Conservation (phyloP, 1,140 invertebrate species). For the Littorina saxatilis region DNA sequence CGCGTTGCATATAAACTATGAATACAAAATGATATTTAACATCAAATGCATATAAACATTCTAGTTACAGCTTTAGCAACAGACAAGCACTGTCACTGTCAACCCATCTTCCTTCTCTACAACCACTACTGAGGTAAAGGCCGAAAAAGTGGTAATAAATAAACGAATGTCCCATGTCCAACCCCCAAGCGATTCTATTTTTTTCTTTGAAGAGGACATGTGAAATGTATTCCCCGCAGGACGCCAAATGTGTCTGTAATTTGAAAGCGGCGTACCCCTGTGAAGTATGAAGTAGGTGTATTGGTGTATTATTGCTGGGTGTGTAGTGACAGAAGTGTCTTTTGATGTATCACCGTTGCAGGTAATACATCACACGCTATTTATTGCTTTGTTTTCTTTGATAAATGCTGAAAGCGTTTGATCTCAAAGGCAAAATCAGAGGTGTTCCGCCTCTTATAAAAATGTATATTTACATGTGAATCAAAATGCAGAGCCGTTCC, state of each 20-base stretch:
- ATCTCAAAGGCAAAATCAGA: too few species aligned
- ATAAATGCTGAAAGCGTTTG: too few species aligned
- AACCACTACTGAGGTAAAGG: background rate
- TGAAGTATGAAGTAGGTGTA: background rate
- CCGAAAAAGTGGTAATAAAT: background rate
- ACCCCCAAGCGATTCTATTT: background rate
- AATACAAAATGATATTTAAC: too few species aligned
- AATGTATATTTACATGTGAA: background rate
- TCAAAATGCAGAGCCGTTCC: too few species aligned
- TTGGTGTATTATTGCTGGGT: background rate
- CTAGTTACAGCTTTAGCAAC: too few species aligned
- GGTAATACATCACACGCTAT: background rate
- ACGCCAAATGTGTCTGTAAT: background rate
- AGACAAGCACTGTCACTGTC: too few species aligned
- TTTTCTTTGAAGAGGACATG: background rate
- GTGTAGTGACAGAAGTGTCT: background rate
- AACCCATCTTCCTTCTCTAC: too few species aligned
- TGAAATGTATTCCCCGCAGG: background rate
- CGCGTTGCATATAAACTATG: too few species aligned
- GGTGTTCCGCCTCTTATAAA: too few species aligned
- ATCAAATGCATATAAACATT: too few species aligned
- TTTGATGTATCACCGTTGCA: background rate
- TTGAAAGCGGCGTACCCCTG: background rate
- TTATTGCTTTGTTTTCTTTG: background rate
- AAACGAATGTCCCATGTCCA: background rate